Conservation (phyloP, 2,113 vertebrate genomes). For the Hymenochirus boettgeri region DNA sequence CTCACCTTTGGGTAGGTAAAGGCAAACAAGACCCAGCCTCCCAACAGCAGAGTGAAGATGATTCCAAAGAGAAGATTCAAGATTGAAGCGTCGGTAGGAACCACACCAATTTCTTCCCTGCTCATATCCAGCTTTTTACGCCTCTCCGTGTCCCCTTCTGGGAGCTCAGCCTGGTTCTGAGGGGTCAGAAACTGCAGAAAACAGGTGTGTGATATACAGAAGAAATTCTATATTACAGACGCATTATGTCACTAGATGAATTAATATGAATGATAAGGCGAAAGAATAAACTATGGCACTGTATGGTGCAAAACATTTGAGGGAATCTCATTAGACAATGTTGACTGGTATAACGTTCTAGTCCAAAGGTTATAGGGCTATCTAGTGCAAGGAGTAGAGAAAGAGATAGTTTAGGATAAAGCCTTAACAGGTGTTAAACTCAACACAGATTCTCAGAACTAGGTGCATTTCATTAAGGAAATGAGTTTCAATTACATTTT, state of each 20-base stretch:
- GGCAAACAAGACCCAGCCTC: slow-evolving; percentile 71
- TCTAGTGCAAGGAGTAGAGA: too few species aligned
- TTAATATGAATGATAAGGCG: too few species aligned
- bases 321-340: too few species aligned
- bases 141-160: slow-evolving; percentile 4
- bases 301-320: background rate
- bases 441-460: too few species aligned
- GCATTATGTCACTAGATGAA: too few species aligned
- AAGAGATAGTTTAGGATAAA: too few species aligned
- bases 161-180: background rate
- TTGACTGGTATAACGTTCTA: too few species aligned
- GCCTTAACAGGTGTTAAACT: too few species aligned
- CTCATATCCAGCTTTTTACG: background rate
- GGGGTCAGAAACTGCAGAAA: slow-evolving; percentile 53
- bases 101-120: slow-evolving; percentile 35
- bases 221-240: background rate
- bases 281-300: background rate
- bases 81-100: slow-evolving; percentile 49
- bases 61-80: slow-evolving; percentile 66
- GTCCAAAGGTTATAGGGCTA: too few species aligned
- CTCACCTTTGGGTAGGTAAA: slow-evolving; percentile 64
- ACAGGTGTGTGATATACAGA: background rate
- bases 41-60: slow-evolving; percentile 68
- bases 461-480: too few species aligned
- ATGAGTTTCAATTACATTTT: too few species aligned